Base-by-base conservation (phyloP, 2,113 vertebrate species). In the Spizaetus ornatus region DNA sequence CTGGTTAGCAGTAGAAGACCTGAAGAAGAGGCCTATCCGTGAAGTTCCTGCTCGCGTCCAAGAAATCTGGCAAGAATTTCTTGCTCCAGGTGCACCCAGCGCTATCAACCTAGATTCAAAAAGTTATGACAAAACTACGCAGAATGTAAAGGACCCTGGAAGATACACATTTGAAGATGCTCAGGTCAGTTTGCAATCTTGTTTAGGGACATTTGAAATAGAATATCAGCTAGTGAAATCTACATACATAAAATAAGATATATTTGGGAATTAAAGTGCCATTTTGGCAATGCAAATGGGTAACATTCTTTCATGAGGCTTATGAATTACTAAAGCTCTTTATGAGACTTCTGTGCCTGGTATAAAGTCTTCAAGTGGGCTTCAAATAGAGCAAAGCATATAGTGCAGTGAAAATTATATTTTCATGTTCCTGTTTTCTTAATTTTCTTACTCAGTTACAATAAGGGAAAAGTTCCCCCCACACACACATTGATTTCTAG, bases 91-190 rank as follows among this genome's bases (percentile, higher is more conserved):
- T 85, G 99, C 99, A 20, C 99, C 99, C 85, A 99, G 99, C 76
- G 99, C 99, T 97, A 99, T 99, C 97, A 99, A 99, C 62, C 97
- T 99, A 86, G 99, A 99, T 97, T 99, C 99, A 38, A 99, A 99
- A 98, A 99, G 99, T 97, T 99, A 99, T 10, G 99, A 98, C 98
- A 99, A 99, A 98, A 99, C 99, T 88, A 99, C 99, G 20, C 99
- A 99, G 97, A 99, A 99, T 70, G 99, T 99, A 93, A 99, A 99
- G 98, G 99, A 99, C 82, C 99, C 99, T 3, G 99, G 99, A 66
- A 98, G 99, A 93, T 99, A 99, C 42, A 99, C 99, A 6, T 99
- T 99, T 70, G 99, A 99, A 95, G 99, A 99, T 58, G 99, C 99
- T 98, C 99, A 99, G 99, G 99, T 99, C 40, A 88, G 98, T 94